Percentiles rank a stretch among this genome's conserved stretches.
Evolutionary conservation across 2,797 vertebrate genomes (phyloP).

Genomic region (Aeoliscus strigatus): DNA sequence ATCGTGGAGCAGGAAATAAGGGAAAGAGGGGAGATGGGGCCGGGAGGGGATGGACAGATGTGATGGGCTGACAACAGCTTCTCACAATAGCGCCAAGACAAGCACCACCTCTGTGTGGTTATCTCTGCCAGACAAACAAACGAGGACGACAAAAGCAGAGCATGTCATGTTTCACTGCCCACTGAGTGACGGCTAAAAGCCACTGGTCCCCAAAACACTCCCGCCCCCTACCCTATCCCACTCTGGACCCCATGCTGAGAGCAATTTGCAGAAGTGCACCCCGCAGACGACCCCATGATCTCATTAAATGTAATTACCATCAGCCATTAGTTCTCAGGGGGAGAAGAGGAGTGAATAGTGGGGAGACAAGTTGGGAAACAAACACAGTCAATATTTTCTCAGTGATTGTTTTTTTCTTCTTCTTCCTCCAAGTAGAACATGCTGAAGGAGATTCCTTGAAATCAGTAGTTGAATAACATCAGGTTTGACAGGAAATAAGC

Average conservation of each 20-base stretch:
- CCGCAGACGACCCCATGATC: constrained; percentile 69
- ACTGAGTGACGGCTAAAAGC: constrained; percentile 52
- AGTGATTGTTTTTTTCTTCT: too few species aligned
- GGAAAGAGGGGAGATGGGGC: constrained; percentile 23
- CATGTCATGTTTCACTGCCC: constrained; percentile 44
- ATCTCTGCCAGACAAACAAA: constrained; percentile 64
- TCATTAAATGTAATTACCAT: constrained; percentile 79
- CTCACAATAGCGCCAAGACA: constrained; percentile 61
- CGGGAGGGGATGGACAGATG: constrained; percentile 35
- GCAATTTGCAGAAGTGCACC: constrained; percentile 72
- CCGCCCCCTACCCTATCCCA: constrained; percentile 41
- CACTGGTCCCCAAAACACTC: constrained; percentile 39
- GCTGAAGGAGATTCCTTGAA: too few species aligned
- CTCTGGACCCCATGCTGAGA: constrained; percentile 71
- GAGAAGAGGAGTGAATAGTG: constrained; percentile 7
- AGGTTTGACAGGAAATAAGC: too few species aligned
- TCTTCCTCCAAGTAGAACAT: too few species aligned
- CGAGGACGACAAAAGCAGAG: constrained; percentile 53
- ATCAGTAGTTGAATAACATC: too few species aligned
- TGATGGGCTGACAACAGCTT: constrained; percentile 57
- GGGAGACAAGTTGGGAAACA: constrained; percentile 14
- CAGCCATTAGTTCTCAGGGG: constrained; percentile 55
- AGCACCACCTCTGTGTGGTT: constrained; percentile 55
- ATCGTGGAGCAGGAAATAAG: constrained; percentile 39
- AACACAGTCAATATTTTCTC: too few species aligned